Conservation (phyloP, 37 sponge, comb jelly and placozoan species). For the Chondrosia reniformis region DNA sequence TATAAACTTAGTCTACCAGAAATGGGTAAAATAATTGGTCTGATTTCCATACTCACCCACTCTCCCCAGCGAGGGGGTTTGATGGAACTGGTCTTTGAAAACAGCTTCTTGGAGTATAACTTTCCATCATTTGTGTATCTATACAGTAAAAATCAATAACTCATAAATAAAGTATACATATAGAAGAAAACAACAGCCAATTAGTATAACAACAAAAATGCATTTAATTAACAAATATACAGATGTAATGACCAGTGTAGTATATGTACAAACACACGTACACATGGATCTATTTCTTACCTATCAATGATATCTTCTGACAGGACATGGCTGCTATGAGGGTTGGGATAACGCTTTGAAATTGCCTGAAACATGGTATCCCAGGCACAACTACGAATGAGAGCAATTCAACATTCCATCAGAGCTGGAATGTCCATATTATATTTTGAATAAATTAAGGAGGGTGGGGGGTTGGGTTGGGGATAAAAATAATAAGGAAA, state of each 20-base stretch:
- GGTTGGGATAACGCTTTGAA: slow-evolving; percentile 84
- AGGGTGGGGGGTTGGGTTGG: too few relatives aligned
- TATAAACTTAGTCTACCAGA: not conserved
- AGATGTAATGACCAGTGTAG: too few relatives aligned
- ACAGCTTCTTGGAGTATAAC: slow-evolving; percentile 48
- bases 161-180: not conserved
- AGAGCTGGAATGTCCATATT: not conserved
- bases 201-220: not conserved
- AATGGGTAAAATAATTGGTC: not conserved
- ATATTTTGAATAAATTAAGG: too few relatives aligned
- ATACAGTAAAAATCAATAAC: not conserved
- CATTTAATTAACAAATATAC: not conserved
- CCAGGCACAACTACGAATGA: slow-evolving; percentile 53
- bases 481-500: too few relatives aligned
- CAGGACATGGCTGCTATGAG: slow-evolving; percentile 82
- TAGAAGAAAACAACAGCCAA: not conserved
- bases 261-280: not conserved
- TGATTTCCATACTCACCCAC: slow-evolving; percentile 65
- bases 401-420: not conserved
- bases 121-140: slow-evolving; percentile 23
- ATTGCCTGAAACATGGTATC: slow-evolving; percentile 56
- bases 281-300: slow-evolving; percentile 5
- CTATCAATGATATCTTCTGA: slow-evolving; percentile 73
- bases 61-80: slow-evolving; percentile 23
- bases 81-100: slow-evolving; percentile 56